Conservation (phyloP, 2,113 vertebrate genomes). For the Oplegnathus fasciatus region DNA sequence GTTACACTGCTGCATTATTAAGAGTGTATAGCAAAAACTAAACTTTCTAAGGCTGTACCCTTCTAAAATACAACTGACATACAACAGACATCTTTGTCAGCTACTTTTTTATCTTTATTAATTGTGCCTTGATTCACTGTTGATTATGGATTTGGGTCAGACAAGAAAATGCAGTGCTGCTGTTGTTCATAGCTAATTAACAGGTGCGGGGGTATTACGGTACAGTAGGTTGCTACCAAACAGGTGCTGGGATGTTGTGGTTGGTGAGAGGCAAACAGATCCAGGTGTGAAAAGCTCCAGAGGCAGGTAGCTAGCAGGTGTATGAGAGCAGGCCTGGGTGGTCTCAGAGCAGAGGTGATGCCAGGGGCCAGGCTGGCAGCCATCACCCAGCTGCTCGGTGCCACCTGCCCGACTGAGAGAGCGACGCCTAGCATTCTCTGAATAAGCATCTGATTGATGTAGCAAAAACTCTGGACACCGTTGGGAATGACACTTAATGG, state of each 20-base stretch:
- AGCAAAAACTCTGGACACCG: conserved; percentile 50
- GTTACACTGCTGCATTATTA: neutral
- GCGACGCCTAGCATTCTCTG: conserved; percentile 49
- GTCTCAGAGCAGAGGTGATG: conserved; percentile 73
- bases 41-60: neutral
- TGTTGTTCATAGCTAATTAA: conserved; percentile 58
- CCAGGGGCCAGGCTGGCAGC: conserved; percentile 61
- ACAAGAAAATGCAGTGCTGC: conserved; percentile 21
- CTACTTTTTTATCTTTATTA: conserved; percentile 25
- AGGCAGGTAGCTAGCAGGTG: conserved; percentile 72
- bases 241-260: conserved; percentile 61
- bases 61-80: neutral
- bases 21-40: neutral
- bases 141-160: conserved; percentile 31
- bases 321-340: conserved; percentile 52
- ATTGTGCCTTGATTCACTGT: conserved; percentile 5
- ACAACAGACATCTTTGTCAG: conserved; percentile 1
- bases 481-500: conserved; percentile 39
- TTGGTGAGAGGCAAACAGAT: conserved; percentile 49
- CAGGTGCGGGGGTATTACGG: conserved; percentile 31
- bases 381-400: conserved; percentile 72
- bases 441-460: conserved; percentile 78
- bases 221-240: conserved; percentile 38
- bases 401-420: conserved; percentile 69
- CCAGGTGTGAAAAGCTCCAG: conserved; percentile 71